These are phyloP conservation scores for Euglossa dilemma DNA, from an alignment of 1,140 invertebrate genomes.

Conservation along the genomic window DNA sequence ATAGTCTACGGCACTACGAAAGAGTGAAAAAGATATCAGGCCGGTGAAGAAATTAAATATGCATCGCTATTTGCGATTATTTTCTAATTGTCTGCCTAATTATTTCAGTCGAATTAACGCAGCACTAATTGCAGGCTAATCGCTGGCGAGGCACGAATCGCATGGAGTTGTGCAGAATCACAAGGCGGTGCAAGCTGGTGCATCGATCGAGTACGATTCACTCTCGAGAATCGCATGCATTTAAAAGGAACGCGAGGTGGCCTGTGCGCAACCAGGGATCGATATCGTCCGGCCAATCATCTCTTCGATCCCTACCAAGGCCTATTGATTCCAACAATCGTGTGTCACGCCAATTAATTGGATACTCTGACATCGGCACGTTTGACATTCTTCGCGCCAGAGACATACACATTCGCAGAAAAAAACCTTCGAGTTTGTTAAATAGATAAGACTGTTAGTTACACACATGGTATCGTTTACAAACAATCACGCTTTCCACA, in stretches of 20 bases:
- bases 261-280: constrained; percentile 8
- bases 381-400: neutral
- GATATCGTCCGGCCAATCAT: neutral
- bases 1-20: neutral
- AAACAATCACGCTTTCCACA: neutral
- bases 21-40: neutral
- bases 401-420: neutral
- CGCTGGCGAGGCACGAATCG: constrained; percentile 14
- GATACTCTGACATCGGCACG: neutral
- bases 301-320: neutral
- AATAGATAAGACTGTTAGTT: constrained; percentile 29
- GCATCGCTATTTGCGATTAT: neutral
- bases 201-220: constrained; percentile 32
- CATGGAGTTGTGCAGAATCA: neutral
- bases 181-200: constrained; percentile 34
- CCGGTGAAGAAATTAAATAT: too few species aligned
- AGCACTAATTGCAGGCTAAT: constrained; percentile 48
- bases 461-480: neutral
- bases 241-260: neutral
- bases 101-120: constrained; percentile 31
- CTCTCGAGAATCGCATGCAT: constrained; percentile 41
- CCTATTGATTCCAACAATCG: constrained; percentile 1
- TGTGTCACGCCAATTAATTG: constrained; percentile 1
- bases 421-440: neutral
- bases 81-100: neutral